Evolutionary conservation across 2,888 invertebrate genomes (phyloP), one percentile per base, ranked within the genome.

Genomic region (Perdita meconis): DNA sequence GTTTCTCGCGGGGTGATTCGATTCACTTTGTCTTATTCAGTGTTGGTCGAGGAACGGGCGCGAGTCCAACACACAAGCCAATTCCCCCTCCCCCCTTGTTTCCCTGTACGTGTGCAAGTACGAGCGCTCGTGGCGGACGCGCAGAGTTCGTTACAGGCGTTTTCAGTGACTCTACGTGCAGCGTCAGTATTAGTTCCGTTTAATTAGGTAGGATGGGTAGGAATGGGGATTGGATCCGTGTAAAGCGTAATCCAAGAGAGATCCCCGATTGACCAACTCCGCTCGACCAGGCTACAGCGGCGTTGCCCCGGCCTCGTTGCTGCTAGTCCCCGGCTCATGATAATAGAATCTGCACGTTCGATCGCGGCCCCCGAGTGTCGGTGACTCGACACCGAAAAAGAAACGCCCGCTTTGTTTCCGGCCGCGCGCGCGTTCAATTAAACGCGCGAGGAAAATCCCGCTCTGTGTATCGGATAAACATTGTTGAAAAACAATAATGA

Each of bases 331-430:
- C 65, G 68, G 79, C 79, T 82, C 81, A 71, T 75, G 85, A 85
- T 87, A 88, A 88, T 88, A 87, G 87, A 87, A 87, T 88, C 87
- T 81, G 75, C 84, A 82, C 83, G 86, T 83, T 84, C 80, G 72
- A 78, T 78, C 84, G 78, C 77, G 69, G n/a, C 57, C 47, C 53
- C 63, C 75, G 51, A 80, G 69, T 80, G 69, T 74, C 69, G 77
- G 65, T 38, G 64, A 75, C 59, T 38, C 19, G 64, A 36, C 40
- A 16, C 16, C 44, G 53, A 34, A 74, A 71, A 80, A 59, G 59
- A 81, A 77, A 47, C 71, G 26, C 12, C 44, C 40, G 53, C 59
- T 68, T 78, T 68, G 82, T 78, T 69, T 42, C 38, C 64, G 44
- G 47, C 0, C 19, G 6, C 19, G 47, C 19, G 47, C 30, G 16